phyloP scores from a whole-genome alignment of 37 sponge, comb jelly and placozoan genomes.

The Halichondria panicea region DNA sequence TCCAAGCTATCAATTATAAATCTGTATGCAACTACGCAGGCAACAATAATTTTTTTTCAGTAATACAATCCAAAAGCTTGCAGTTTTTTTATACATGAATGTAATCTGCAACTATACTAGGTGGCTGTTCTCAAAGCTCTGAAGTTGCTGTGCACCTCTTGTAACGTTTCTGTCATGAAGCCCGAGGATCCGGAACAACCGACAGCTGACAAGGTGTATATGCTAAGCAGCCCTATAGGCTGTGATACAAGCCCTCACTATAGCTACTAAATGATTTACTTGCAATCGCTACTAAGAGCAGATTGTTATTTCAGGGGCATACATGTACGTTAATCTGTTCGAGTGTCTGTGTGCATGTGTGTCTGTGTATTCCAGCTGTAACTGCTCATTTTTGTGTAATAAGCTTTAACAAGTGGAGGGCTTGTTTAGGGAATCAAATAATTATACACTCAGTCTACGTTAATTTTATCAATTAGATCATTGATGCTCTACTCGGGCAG shows the following conservation, averaged over 20 bases:
- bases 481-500: slow-evolving; percentile 27
- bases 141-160: slow-evolving; percentile 28
- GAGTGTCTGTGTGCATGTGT: background rate
- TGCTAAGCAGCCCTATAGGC: too few relatives aligned
- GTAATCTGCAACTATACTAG: slow-evolving; percentile 5
- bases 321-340: background rate
- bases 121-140: slow-evolving; percentile 38
- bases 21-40: too few relatives aligned
- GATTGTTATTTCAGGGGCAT: background rate
- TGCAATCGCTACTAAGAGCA: too few relatives aligned
- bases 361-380: background rate
- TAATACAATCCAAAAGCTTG: too few relatives aligned
- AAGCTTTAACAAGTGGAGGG: too few relatives aligned
- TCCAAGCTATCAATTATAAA: too few relatives aligned
- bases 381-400: too few relatives aligned
- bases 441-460: too few relatives aligned
- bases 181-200: slow-evolving; percentile 1
- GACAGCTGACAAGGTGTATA: slow-evolving; percentile 14
- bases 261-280: background rate
- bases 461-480: slow-evolving; percentile 15
- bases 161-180: slow-evolving; percentile 19
- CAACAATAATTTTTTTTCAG: too few relatives aligned
- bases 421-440: too few relatives aligned
- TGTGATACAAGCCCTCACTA: too few relatives aligned
- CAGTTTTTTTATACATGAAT: too few relatives aligned